These are phyloP conservation scores for Myrmecobius fasciatus DNA, from an alignment of 2,113 vertebrate genomes.

Conservation along the genomic window DNA sequence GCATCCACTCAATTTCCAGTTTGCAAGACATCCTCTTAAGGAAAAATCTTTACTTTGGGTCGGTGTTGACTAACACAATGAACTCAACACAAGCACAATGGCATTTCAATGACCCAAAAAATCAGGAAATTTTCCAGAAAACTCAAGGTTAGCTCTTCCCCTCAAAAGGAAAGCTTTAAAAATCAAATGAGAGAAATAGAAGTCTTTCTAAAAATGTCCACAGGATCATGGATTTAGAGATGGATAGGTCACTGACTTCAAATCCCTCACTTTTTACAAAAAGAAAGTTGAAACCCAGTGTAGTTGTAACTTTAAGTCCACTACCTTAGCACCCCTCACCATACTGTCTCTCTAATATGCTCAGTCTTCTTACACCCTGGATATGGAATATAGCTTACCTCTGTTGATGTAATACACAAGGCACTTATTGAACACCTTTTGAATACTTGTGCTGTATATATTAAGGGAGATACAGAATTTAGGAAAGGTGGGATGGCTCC, in stretches of 20 bases:
- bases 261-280: neutral
- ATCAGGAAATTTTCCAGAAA: neutral
- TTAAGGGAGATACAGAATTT: neutral
- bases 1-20: too few species aligned
- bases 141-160: neutral
- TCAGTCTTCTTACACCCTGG: neutral
- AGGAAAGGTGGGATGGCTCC: neutral
- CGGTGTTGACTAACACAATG: neutral
- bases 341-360: neutral
- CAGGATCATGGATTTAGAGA: neutral
- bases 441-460: neutral
- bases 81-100: neutral
- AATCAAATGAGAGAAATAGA: neutral
- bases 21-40: neutral
- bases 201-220: neutral
- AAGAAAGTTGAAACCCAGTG: neutral
- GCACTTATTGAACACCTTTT: neutral
- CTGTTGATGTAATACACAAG: neutral
- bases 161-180: neutral
- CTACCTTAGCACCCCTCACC: too few species aligned
- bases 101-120: neutral
- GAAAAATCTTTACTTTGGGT: neutral
- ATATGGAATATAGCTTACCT: neutral
- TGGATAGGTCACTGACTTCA: neutral
- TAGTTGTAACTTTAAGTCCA: neutral